phyloP scores from a whole-genome alignment of 2,888 invertebrate species.

The Schizaphis graminum region DNA sequence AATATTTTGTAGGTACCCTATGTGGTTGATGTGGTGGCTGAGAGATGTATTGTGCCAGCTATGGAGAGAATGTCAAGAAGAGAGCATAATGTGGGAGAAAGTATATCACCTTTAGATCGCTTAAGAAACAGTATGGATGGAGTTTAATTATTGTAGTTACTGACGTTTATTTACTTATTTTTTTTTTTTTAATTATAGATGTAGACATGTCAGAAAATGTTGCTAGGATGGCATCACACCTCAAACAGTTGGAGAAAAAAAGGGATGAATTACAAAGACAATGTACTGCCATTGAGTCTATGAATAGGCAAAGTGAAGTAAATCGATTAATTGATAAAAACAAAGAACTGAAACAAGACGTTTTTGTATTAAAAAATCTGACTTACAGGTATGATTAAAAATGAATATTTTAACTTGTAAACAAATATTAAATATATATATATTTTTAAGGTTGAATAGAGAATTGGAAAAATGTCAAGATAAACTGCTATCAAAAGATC shows the following conservation, averaged over 20 bases:
- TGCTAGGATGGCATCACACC: slow-evolving; percentile 61
- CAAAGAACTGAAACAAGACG: slow-evolving; percentile 73
- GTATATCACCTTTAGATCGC: slow-evolving; percentile 59
- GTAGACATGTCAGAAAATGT: slow-evolving; percentile 63
- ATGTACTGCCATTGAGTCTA: slow-evolving; percentile 57
- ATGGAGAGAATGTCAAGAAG: slow-evolving; percentile 60
- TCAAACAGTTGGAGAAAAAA: slow-evolving; percentile 62
- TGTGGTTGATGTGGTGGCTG: slow-evolving; percentile 49
- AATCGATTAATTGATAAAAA: slow-evolving; percentile 60
- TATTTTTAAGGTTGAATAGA: slow-evolving; percentile 76
- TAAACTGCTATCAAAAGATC: slow-evolving; percentile 71
- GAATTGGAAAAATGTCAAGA: slow-evolving; percentile 85
- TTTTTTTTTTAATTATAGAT: slow-evolving; percentile 23
- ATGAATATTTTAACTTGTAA: slow-evolving; percentile 8
- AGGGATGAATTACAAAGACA: slow-evolving; percentile 61
- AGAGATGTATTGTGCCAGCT: slow-evolving; percentile 53
- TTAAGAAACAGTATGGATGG: slow-evolving; percentile 51
- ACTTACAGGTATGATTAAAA: slow-evolving; percentile 75
- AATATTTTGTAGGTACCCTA: slow-evolving; percentile 32
- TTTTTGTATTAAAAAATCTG: slow-evolving; percentile 82
- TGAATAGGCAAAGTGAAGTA: slow-evolving; percentile 61
- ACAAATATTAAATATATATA: not conserved
- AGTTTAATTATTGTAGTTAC: not conserved
- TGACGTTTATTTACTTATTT: not conserved
- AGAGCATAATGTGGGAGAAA: slow-evolving; percentile 39